phyloP scores from a whole-genome alignment of 2,113 vertebrate species.

The Picathartes gymnocephalus region DNA sequence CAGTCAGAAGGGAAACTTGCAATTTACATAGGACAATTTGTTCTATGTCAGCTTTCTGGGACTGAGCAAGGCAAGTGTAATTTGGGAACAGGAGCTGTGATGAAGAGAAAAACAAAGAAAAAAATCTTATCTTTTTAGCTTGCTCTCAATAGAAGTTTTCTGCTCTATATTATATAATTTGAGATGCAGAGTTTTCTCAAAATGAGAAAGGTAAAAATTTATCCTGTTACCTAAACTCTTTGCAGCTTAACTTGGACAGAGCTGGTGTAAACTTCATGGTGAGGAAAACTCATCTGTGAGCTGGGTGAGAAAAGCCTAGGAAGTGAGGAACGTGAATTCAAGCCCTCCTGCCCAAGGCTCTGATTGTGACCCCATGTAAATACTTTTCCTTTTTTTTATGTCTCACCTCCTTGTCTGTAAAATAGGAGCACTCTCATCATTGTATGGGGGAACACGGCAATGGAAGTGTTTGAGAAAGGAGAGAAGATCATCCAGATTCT shows the following conservation, averaged over 20 bases:
- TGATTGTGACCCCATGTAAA: not conserved
- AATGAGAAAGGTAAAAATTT: not conserved
- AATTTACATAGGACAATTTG: constrained; percentile 43
- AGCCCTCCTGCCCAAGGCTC: not conserved
- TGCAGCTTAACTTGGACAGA: not conserved
- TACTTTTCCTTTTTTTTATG: not conserved
- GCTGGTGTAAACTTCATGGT: not conserved
- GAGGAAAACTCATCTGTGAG: not conserved
- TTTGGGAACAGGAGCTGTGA: constrained; percentile 33
- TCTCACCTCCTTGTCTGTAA: not conserved
- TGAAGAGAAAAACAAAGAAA: not conserved
- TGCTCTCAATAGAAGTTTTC: constrained; percentile 10
- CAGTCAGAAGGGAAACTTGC: not conserved
- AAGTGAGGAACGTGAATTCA: not conserved
- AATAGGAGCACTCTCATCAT: not conserved
- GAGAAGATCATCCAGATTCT: too few relatives aligned
- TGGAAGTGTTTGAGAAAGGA: too few relatives aligned
- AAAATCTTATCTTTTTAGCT: constrained; percentile 8
- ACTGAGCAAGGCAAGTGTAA: constrained; percentile 29
- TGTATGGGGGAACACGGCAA: too few relatives aligned
- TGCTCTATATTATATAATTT: constrained; percentile 10
- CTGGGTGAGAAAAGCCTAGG: not conserved
- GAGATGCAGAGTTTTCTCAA: not conserved
- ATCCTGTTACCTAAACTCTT: not conserved
- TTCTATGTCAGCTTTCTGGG: constrained; percentile 44